Evolutionary conservation across 2,113 vertebrate species (phyloP), one percentile per base, ranked within the genome.

Genomic region (Hymenochirus boettgeri): DNA sequence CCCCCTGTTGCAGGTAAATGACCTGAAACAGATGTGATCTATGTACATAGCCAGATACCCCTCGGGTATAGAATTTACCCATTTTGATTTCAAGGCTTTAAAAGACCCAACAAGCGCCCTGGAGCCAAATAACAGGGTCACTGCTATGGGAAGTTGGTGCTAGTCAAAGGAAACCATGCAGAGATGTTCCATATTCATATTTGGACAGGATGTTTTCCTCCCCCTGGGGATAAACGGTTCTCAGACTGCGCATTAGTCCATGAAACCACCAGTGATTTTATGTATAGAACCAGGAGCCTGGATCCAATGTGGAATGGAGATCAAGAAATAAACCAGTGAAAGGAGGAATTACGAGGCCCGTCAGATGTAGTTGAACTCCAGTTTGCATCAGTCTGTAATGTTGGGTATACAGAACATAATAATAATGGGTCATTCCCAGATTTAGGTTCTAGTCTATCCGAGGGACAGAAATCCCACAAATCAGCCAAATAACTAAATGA

Each of bases 41-140:
- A 35, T 48, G 52, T 15, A 42, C 21, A 51, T 52, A 35, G 33
- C 10, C 1, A 35, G 33, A 35, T 9, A 35, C 33, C 33, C 33
- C 33, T 26, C 17, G 25, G 50, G 35, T 37, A 47, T 31, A 24
- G 33, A 39, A 26, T 53, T 63, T 53, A 63, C 39, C 50, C 31
- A 53, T 63, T 48, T 50, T n/a, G 12, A 17, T 37, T 35, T 62
- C 21, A 35, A 33, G 22, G 48, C 60, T 21, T 52, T 62, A 62
- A 46, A 37, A 35, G 48, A 62, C 60, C 24, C 35, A 23, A n/a
- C 33, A 29, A 33, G 35, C 3, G 50, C 61, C 61, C n/a, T n/a
- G 10, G 15, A 53, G 61, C 61, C 53, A 54, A 23, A 63, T 48
- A 17, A 50, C 15, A 23, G 61, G 61, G 61, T 37, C 31, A 25